These are phyloP conservation scores for Tenthredo amoena DNA, from an alignment of 2,888 invertebrate genomes.

Conservation along the genomic window DNA sequence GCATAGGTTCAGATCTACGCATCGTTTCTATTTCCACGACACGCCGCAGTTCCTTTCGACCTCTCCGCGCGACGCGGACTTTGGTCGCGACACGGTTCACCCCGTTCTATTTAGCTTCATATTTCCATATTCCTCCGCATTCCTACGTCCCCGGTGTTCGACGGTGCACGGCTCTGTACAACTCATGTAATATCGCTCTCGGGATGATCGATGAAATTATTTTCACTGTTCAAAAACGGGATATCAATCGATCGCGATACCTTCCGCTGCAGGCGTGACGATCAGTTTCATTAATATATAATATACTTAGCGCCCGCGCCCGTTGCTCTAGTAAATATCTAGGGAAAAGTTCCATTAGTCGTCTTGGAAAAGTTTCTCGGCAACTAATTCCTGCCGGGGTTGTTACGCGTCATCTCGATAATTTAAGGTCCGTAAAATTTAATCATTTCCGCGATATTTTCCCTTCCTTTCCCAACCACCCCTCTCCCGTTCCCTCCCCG, in stretches of 20 bases:
- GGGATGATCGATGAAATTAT: too few species aligned
- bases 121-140: neutral
- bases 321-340: neutral
- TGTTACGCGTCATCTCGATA: slow-evolving; percentile 28
- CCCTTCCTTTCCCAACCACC: neutral
- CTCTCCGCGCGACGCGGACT: too few species aligned
- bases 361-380: neutral
- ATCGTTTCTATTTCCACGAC: neutral
- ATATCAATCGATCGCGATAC: neutral
- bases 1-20: neutral
- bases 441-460: slow-evolving; percentile 44
- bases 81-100: too few species aligned
- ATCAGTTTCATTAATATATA: slow-evolving; percentile 30
- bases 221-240: neutral
- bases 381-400: slow-evolving; percentile 1
- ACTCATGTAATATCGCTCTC: too few species aligned
- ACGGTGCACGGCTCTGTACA: too few species aligned
- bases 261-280: neutral
- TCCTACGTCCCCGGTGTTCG: too few species aligned
- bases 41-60: neutral
- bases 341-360: slow-evolving; percentile 19
- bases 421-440: slow-evolving; percentile 39
- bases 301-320: neutral
- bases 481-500: neutral
- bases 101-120: too few species aligned